Evolutionary conservation across 1,140 invertebrate species (phyloP).

Genomic region (Paraescarpia echinospica): DNA sequence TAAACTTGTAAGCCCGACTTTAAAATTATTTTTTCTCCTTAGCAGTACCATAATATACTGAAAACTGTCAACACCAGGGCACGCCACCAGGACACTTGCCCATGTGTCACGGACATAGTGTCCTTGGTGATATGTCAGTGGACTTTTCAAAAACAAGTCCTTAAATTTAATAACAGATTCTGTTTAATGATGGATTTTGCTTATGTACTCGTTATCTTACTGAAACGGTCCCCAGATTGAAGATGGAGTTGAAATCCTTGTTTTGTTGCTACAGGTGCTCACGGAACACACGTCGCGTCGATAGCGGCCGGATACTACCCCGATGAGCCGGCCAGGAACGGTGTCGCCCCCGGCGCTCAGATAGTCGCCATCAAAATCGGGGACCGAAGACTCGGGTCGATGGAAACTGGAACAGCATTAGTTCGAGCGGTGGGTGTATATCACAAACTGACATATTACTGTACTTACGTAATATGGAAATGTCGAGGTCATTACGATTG

Average conservation of each 20-base stretch:
- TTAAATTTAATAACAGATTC: no score
- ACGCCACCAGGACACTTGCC: no score
- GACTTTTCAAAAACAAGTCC: no score
- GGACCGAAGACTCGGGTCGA: slow-evolving; percentile 82
- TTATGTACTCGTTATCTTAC: no score
- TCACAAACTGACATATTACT: not conserved
- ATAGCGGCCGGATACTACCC: slow-evolving; percentile 93
- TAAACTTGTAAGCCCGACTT: no score
- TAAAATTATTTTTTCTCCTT: no score
- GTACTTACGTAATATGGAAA: not conserved
- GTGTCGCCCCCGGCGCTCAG: slow-evolving; percentile 94
- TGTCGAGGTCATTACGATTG: not conserved
- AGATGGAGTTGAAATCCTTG: not conserved
- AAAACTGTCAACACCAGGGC: no score
- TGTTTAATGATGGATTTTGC: no score
- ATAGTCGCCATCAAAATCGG: slow-evolving; percentile 90
- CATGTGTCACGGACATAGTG: no score
- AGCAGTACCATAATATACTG: no score
- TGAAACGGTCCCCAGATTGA: no score
- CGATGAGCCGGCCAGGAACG: slow-evolving; percentile 85
- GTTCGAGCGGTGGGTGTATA: slow-evolving; percentile 80
- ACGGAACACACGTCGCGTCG: slow-evolving; percentile 95
- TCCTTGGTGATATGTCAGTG: no score
- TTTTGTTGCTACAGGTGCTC: slow-evolving; percentile 70
- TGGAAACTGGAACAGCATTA: slow-evolving; percentile 94